These are phyloP conservation scores for Brachionus rubens DNA, from an alignment of 1,140 invertebrate genomes.

Conservation along the genomic window DNA sequence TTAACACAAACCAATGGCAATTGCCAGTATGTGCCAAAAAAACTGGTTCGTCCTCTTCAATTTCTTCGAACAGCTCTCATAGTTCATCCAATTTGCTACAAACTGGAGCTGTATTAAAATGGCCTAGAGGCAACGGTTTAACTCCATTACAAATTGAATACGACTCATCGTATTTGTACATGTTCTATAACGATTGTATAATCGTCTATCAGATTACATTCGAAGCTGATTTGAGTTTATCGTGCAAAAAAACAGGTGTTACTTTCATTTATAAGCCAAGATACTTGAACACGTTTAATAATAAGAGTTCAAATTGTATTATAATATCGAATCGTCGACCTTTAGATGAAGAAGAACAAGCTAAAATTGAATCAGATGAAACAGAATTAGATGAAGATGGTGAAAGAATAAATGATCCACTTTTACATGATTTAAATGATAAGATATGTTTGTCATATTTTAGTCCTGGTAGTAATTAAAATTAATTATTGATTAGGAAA, in stretches of 20 bases:
- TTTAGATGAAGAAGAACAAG: slow-evolving; percentile 14
- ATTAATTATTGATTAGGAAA: background rate
- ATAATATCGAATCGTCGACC: slow-evolving; percentile 44
- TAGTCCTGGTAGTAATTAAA: slow-evolving; percentile 28
- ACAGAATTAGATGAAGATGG: slow-evolving; percentile 5
- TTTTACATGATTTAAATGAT: slow-evolving; percentile 35
- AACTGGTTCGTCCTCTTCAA: slow-evolving; percentile 39
- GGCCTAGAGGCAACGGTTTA: slow-evolving; percentile 37
- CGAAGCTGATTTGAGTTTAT: slow-evolving; percentile 23
- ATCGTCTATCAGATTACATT: slow-evolving; percentile 30
- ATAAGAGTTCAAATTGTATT: slow-evolving; percentile 29
- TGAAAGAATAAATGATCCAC: slow-evolving; percentile 1
- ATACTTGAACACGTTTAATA: slow-evolving; percentile 37
- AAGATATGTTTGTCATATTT: slow-evolving; percentile 44
- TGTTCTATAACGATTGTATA: slow-evolving; percentile 44
- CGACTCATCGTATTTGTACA: slow-evolving; percentile 30
- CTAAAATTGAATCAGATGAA: background rate
- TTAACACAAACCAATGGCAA: slow-evolving; percentile 40
- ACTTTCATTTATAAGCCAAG: slow-evolving; percentile 41
- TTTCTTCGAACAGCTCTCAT: background rate
- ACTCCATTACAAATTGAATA: slow-evolving; percentile 45
- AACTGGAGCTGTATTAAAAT: slow-evolving; percentile 4
- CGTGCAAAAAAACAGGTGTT: slow-evolving; percentile 2
- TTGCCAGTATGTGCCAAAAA: background rate
- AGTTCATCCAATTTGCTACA: slow-evolving; percentile 11